Conservation (phyloP, 37 sponge, comb jelly and placozoan species). For the Agelas oroides region DNA sequence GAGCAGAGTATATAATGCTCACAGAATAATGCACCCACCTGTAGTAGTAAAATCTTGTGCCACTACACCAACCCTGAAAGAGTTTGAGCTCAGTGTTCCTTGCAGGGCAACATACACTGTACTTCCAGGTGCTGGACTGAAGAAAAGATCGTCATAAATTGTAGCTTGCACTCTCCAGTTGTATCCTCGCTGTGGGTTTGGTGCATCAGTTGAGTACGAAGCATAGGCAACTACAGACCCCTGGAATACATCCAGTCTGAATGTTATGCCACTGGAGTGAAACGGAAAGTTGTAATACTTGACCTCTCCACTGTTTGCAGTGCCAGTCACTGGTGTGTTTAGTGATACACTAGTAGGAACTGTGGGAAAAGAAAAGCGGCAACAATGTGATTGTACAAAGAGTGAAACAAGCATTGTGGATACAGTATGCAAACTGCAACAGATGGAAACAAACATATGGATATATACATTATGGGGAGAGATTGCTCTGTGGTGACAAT, state of each 20-base stretch:
- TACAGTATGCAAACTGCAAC: too few species aligned
- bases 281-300: not conserved
- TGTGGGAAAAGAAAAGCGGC: too few species aligned
- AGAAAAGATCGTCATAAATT: not conserved
- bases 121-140: not conserved
- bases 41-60: too few species aligned
- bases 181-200: not conserved
- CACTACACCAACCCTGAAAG: not conserved
- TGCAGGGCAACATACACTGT: not conserved
- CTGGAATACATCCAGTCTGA: not conserved
- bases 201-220: not conserved
- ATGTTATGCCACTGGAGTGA: not conserved
- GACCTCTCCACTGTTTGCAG: not conserved
- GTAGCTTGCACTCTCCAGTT: not conserved
- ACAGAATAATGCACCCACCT: too few species aligned
- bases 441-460: too few species aligned
- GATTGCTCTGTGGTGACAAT: too few species aligned
- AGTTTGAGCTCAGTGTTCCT: not conserved
- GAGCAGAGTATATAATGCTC: too few species aligned
- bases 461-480: too few species aligned
- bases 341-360: too few species aligned
- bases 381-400: too few species aligned
- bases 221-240: not conserved
- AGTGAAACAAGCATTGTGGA: too few species aligned
- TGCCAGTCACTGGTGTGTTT: not conserved